Evolutionary conservation across 35 echinoderm and acorn worm genomes (phyloP), one percentile per base, ranked within the genome.

Genomic region (Eucidaris tribuloides): DNA sequence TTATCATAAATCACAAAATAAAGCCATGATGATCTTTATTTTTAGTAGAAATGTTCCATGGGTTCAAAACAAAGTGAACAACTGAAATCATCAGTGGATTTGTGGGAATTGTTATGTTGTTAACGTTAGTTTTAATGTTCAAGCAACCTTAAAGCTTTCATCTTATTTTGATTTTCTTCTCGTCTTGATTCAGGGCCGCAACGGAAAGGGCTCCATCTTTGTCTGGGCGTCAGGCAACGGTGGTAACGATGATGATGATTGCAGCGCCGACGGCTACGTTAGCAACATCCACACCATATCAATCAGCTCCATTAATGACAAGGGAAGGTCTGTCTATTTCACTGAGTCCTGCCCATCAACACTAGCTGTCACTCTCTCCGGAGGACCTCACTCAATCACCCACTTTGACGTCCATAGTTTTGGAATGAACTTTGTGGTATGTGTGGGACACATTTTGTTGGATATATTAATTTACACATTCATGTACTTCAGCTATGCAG

Each of bases 191-290:
- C 58, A 99, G 96, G 96, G 96, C 87, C 96, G 96, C 25, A 80
- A 87, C 42, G 96, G 96, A 3, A 92, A 90, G 71, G 96, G 96
- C 14, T 86, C 87, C 49, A 93, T 99, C 61, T 99, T 90, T 79
- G 87, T 93, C 45, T 99, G 96, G 96, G 96, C 96, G 19, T 89
- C 90, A 2, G 96, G 96, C 19, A 99, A 99, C 37, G 96, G 96
- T 19, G 96, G 96, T 25, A 18, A 71, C 1, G 44, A 84, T 3
- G 83, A 93, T 30, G 93, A 96, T 34, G 89, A 99, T 40, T 99
- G 96, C 45, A 71, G 76, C 46, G 96, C 90, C 2, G 96, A 99
- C 56, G 96, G 86, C 20, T 99, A 99, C 45, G 96, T 99, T 4
- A 80, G 96, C 66, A 80, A 84, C 58, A 92, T 92, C 77, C 81